Conservation (phyloP, 2,888 invertebrate species). For the Lycaena phlaeas region DNA sequence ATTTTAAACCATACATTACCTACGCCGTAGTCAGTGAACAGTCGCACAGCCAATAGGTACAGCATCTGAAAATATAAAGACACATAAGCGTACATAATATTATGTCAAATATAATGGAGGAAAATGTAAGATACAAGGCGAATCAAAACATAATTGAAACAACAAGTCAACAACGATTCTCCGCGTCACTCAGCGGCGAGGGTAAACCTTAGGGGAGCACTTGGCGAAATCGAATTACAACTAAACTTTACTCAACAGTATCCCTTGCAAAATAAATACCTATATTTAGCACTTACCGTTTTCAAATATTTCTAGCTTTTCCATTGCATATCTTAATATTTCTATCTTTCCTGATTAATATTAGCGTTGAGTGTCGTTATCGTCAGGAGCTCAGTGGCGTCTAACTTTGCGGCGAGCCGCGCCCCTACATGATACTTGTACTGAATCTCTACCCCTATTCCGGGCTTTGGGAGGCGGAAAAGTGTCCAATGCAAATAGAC, state of each 20-base stretch:
- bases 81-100: constrained; percentile 11
- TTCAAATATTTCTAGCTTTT: no score
- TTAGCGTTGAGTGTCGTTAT: constrained; percentile 52
- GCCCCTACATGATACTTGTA: constrained; percentile 71
- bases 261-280: no score
- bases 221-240: constrained; percentile 50
- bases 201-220: constrained; percentile 46
- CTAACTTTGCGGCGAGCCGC: constrained; percentile 73
- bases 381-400: constrained; percentile 66
- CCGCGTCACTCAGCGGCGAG: constrained; percentile 44
- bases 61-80: constrained; percentile 35
- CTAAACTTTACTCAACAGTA: constrained; percentile 24
- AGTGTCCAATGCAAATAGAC: constrained; percentile 26
- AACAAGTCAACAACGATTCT: constrained; percentile 62
- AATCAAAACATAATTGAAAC: constrained; percentile 54
- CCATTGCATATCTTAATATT: no score
- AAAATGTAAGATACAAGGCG: constrained; percentile 26
- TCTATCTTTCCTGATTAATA: constrained; percentile 21
- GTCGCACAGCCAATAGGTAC: constrained; percentile 10
- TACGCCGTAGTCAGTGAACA: constrained; percentile 10
- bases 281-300: no score
- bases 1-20: constrained; percentile 33
- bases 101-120: neutral
- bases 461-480: constrained; percentile 57
- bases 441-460: constrained; percentile 73